These are phyloP conservation scores for Dinothrombium tinctorium DNA, from an alignment of 1,140 invertebrate genomes.

Conservation along the genomic window DNA sequence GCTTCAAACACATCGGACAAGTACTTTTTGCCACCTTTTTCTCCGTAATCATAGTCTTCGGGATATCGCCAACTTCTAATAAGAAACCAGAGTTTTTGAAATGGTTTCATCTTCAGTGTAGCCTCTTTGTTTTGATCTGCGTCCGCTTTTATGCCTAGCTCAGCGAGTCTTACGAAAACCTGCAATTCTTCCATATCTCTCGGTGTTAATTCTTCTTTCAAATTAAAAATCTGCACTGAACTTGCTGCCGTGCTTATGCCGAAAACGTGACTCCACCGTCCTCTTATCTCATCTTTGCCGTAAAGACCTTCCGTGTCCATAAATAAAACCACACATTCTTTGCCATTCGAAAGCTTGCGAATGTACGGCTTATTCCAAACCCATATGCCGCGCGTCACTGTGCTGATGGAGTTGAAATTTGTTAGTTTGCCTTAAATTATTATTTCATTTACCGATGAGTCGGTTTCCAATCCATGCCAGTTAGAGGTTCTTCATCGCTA, in stretches of 20 bases:
- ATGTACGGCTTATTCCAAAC: conserved; percentile 82
- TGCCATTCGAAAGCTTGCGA: conserved; percentile 18
- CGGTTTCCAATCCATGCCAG: not conserved
- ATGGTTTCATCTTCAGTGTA: conserved; percentile 25
- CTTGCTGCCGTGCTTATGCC: not conserved
- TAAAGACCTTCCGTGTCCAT: conserved; percentile 66
- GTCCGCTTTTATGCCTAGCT: conserved; percentile 77
- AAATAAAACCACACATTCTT: conserved; percentile 39
- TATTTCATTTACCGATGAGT: too few relatives aligned
- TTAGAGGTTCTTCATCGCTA: not conserved
- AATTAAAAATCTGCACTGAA: conserved; percentile 1
- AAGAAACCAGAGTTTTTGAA: conserved; percentile 67
- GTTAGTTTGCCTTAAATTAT: too few relatives aligned
- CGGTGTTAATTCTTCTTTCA: not conserved
- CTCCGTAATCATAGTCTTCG: conserved; percentile 82
- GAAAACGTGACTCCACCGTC: not conserved
- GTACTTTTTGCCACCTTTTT: conserved; percentile 60
- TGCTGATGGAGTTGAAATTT: too few relatives aligned
- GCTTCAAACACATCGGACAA: conserved; percentile 57
- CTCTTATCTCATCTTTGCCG: not conserved
- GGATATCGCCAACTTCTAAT: conserved; percentile 96
- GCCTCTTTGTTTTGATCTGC: conserved; percentile 47
- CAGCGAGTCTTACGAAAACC: conserved; percentile 39
- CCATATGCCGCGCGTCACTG: conserved; percentile 33
- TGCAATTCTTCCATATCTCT: conserved; percentile 24